phyloP scores from a whole-genome alignment of 2,888 invertebrate genomes.

The Spodoptera exigua region DNA sequence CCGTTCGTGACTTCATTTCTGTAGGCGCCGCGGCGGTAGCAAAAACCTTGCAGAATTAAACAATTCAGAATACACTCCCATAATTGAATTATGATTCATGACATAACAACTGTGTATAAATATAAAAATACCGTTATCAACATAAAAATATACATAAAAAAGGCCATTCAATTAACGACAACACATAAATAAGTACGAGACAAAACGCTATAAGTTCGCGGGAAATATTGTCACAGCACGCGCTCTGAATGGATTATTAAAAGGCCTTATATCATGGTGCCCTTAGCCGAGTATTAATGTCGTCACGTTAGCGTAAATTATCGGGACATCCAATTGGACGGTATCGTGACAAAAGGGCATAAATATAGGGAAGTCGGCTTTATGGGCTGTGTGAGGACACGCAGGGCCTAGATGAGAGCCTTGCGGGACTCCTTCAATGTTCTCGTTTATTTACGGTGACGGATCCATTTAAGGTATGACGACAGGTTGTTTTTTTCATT shows the following conservation, averaged over 20 bases:
- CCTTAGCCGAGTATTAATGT: conserved; percentile 76
- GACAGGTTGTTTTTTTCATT: conserved; percentile 47
- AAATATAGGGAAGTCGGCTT: conserved; percentile 80
- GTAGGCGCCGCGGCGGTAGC: conserved; percentile 40
- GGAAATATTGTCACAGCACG: conserved; percentile 78
- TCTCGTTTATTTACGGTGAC: conserved; percentile 58
- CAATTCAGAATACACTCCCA: conserved; percentile 28
- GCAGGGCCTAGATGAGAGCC: conserved; percentile 74
- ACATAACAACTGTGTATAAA: conserved; percentile 36
- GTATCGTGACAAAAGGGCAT: conserved; percentile 85
- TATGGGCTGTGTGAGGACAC: conserved; percentile 75
- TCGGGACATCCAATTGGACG: conserved; percentile 84
- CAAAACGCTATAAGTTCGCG: conserved; percentile 63
- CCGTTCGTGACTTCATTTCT: conserved; percentile 61
- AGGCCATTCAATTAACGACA: conserved; percentile 69
- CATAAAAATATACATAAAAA: conserved; percentile 57
- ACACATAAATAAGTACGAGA: conserved; percentile 68
- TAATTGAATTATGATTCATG: conserved; percentile 55
- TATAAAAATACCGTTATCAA: conserved; percentile 44
- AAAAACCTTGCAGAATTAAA: conserved; percentile 53
- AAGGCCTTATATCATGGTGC: conserved; percentile 73
- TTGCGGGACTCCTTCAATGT: conserved; percentile 68
- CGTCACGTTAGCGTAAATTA: conserved; percentile 85
- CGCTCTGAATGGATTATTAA: conserved; percentile 74
- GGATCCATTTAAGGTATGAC: conserved; percentile 55